Percentiles rank a stretch among this genome's conserved stretches.
Conservation (phyloP, 2,113 vertebrate genomes). For the Vidua macroura region DNA sequence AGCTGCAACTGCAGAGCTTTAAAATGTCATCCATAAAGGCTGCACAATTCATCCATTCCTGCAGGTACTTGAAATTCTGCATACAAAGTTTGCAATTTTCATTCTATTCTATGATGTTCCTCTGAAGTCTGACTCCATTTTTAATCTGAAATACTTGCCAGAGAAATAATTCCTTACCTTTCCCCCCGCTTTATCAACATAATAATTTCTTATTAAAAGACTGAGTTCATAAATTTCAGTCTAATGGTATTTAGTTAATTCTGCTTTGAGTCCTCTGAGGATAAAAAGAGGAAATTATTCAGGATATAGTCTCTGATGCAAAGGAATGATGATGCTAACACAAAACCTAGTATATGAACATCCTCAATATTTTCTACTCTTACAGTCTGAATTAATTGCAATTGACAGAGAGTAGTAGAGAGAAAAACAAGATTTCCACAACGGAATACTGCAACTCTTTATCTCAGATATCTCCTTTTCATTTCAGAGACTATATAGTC, state of each 20-base stretch:
- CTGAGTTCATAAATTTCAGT: background rate
- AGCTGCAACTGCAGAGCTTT: background rate
- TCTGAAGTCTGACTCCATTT: slow-evolving; percentile 6
- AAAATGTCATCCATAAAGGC: background rate
- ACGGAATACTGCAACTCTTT: background rate
- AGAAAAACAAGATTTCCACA: background rate
- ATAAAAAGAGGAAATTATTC: slow-evolving; percentile 33
- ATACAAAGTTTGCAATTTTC: background rate
- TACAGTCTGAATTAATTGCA: slow-evolving; percentile 20
- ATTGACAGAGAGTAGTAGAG: background rate
- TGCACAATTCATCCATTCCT: background rate
- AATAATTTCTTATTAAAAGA: slow-evolving; percentile 4
- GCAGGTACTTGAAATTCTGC: background rate
- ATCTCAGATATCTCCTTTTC: background rate
- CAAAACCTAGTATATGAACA: background rate
- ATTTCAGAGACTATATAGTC: background rate
- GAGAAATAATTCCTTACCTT: background rate
- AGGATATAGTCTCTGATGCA: background rate
- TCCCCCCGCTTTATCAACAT: background rate
- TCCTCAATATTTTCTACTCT: slow-evolving; percentile 20
- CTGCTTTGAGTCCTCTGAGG: background rate
- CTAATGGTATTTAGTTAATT: slow-evolving; percentile 23
- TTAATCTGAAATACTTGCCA: background rate
- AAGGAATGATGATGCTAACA: background rate
- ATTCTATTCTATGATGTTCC: background rate